phyloP scores from a whole-genome alignment of 2,888 invertebrate species.

The Nipponacmea schrenckii region DNA sequence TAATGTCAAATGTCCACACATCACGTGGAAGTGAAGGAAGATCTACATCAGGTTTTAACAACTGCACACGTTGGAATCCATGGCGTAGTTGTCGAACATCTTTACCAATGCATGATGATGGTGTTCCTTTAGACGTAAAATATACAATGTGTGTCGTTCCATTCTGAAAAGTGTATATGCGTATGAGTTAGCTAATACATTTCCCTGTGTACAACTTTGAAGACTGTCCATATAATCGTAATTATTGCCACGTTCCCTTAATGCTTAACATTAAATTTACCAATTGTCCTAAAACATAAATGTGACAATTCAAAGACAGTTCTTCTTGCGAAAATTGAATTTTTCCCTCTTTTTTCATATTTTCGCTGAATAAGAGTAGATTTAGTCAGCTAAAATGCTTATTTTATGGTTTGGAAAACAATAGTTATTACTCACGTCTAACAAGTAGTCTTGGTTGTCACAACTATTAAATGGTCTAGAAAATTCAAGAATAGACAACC shows the following conservation, averaged over 20 bases:
- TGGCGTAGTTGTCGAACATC: slow-evolving; percentile 39
- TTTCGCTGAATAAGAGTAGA: too few relatives aligned
- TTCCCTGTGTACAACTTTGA: too few relatives aligned
- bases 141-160: slow-evolving; percentile 69
- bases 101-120: slow-evolving; percentile 25
- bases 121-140: slow-evolving; percentile 39
- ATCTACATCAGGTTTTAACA: slow-evolving; percentile 60
- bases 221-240: too few relatives aligned
- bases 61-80: slow-evolving; percentile 58
- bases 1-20: slow-evolving; percentile 56
- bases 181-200: neutral
- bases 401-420: too few relatives aligned
- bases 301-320: too few relatives aligned
- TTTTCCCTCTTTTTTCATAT: too few relatives aligned
- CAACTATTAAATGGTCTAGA: slow-evolving; percentile 60
- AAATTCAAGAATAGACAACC: slow-evolving; percentile 44
- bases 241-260: too few relatives aligned
- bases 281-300: too few relatives aligned
- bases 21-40: slow-evolving; percentile 51
- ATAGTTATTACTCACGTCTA: slow-evolving; percentile 59
- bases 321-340: too few relatives aligned
- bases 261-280: too few relatives aligned
- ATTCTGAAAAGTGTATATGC: slow-evolving; percentile 46
- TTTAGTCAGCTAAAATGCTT: too few relatives aligned
- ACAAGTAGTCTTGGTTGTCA: slow-evolving; percentile 58